Percentiles rank a stretch among this genome's conserved stretches.
phyloP scores from a whole-genome alignment of 2,113 vertebrate species.

The Carollia perspicillata region DNA sequence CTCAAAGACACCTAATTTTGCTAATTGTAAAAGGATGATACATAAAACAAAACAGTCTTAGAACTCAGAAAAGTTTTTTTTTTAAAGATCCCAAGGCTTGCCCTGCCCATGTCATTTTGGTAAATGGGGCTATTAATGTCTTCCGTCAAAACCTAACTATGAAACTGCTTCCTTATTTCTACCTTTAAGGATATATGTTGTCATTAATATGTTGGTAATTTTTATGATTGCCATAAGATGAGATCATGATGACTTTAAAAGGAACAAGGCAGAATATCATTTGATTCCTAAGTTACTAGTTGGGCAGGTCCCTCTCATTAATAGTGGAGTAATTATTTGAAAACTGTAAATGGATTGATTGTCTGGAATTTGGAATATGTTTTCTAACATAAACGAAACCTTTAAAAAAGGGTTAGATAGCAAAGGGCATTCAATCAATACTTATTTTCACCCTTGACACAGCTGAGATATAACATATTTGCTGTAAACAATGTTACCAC shows the following conservation, averaged over 20 bases:
- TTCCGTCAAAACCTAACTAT: not conserved
- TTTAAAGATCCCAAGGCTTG: not conserved
- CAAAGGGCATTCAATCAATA: not conserved
- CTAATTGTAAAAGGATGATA: not conserved
- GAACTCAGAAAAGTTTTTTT: not conserved
- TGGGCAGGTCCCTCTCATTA: not conserved
- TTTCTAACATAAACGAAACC: not conserved
- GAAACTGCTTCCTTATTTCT: not conserved
- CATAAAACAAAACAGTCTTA: not conserved
- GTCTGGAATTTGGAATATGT: not conserved
- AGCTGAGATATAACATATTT: not conserved
- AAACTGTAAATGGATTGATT: not conserved
- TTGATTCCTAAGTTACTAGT: not conserved
- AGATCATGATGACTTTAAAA: not conserved
- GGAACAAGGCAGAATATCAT: not conserved
- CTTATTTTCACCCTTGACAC: not conserved
- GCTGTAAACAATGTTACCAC: not conserved
- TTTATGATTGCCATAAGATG: not conserved
- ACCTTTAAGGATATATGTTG: not conserved
- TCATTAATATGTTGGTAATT: not conserved
- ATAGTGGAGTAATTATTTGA: not conserved
- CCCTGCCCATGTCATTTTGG: not conserved
- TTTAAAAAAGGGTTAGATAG: not conserved
- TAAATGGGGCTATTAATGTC: not conserved
- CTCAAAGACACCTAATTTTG: not conserved